Conservation (phyloP, 37 sponge, comb jelly and placozoan genomes). For the Eunapius fragilis region DNA sequence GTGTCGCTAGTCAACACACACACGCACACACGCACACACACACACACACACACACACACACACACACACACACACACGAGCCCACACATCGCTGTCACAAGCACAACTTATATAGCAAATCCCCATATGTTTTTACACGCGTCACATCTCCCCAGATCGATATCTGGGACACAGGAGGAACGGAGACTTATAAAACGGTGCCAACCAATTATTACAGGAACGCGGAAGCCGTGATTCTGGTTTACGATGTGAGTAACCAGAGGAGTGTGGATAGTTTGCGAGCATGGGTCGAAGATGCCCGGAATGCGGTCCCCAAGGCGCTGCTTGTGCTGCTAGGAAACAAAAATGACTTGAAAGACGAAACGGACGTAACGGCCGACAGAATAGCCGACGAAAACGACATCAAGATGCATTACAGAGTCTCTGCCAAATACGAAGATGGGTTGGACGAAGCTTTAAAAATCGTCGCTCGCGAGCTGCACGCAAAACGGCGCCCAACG, state of each 20-base stretch:
- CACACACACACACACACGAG: constrained; percentile 25
- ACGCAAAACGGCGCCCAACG: neutral
- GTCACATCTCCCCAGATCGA: constrained; percentile 64
- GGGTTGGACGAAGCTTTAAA: constrained; percentile 75
- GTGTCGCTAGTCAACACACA: too few species aligned
- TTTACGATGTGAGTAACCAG: constrained; percentile 83
- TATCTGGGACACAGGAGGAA: constrained; percentile 94
- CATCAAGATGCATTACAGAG: constrained; percentile 48
- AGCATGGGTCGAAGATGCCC: constrained; percentile 83
- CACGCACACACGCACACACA: neutral
- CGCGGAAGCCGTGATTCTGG: constrained; percentile 86
- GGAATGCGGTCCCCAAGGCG: constrained; percentile 83
- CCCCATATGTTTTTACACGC: too few species aligned
- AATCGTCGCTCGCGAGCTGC: constrained; percentile 51
- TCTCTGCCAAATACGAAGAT: constrained; percentile 72
- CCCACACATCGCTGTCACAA: too few species aligned
- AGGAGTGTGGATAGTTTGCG: constrained; percentile 81
- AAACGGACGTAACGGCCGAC: constrained; percentile 71
- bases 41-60: neutral
- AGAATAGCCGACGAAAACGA: constrained; percentile 71
- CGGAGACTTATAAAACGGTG: constrained; percentile 85
- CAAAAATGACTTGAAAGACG: constrained; percentile 71
- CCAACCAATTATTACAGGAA: constrained; percentile 90
- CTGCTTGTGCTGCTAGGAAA: constrained; percentile 82
- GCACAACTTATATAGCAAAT: too few species aligned